These are phyloP conservation scores for Ochropacha duplaris DNA, from an alignment of 2,888 invertebrate species.

Conservation along the genomic window DNA sequence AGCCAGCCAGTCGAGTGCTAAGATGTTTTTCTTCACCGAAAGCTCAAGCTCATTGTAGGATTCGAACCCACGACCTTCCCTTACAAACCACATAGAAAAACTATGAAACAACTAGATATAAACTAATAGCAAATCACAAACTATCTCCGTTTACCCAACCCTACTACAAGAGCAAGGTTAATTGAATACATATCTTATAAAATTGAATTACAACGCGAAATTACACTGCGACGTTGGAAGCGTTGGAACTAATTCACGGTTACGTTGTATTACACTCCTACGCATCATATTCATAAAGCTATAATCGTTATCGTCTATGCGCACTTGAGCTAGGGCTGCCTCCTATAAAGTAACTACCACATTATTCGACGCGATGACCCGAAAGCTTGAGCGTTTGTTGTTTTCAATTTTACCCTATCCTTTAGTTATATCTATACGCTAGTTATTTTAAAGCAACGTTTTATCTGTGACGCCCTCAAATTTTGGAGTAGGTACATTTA, in stretches of 20 bases:
- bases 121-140: neutral
- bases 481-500: no score
- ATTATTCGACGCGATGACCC: slow-evolving; percentile 15
- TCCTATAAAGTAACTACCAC: slow-evolving; percentile 25
- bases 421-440: no score
- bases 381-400: slow-evolving; percentile 3
- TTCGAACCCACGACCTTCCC: no score
- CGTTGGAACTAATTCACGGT: slow-evolving; percentile 8
- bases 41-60: no score
- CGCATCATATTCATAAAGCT: slow-evolving; percentile 44
- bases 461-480: no score
- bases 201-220: neutral
- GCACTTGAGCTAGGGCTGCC: slow-evolving; percentile 24
- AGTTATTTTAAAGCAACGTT: no score
- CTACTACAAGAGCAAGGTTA: neutral
- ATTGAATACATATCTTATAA: neutral
- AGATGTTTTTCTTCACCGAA: no score
- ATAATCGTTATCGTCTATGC: slow-evolving; percentile 35
- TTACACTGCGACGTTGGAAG: neutral
- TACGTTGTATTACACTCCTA: slow-evolving; percentile 18
- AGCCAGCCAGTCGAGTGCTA: no score
- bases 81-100: no score
- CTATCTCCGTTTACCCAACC: neutral
- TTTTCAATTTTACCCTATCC: no score
- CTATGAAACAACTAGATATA: neutral